phyloP scores from a whole-genome alignment of 2,797 vertebrate species.

The Oryzias sinensis region DNA sequence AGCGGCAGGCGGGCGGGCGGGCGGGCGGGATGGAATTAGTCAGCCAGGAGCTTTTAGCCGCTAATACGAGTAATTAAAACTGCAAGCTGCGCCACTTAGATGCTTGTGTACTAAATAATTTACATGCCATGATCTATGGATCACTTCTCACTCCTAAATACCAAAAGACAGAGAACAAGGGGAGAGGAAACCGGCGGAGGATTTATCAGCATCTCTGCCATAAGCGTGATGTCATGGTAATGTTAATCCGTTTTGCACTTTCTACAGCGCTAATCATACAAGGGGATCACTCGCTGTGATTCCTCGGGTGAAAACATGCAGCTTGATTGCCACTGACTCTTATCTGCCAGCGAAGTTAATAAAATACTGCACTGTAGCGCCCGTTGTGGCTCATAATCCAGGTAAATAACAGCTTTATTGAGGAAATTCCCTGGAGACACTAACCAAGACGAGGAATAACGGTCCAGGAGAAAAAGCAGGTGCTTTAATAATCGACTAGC shows the following conservation, averaged over 20 bases:
- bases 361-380: constrained; percentile 50
- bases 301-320: constrained; percentile 61
- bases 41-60: constrained; percentile 81
- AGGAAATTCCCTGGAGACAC: constrained; percentile 51
- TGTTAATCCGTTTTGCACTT: constrained; percentile 71
- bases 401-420: constrained; percentile 69
- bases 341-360: constrained; percentile 51
- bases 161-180: constrained; percentile 61
- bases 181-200: constrained; percentile 57
- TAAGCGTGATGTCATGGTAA: constrained; percentile 72
- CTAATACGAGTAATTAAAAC: constrained; percentile 86
- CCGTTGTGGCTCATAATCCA: constrained; percentile 58
- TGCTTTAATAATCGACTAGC: constrained; percentile 53
- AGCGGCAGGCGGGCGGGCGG: constrained; percentile 59
- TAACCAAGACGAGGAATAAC: constrained; percentile 28
- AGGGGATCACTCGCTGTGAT: constrained; percentile 62
- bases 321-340: constrained; percentile 57
- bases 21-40: constrained; percentile 78
- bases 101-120: constrained; percentile 84
- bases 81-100: constrained; percentile 78
- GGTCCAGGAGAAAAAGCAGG: constrained; percentile 28
- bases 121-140: constrained; percentile 81
- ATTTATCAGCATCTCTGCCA: constrained; percentile 73
- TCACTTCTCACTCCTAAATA: constrained; percentile 76
- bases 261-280: constrained; percentile 67